Evolutionary conservation across 30 jellyfish, hydroid and myxozoan genomes (phyloP).

Genomic region (Pelagia noctiluca): DNA sequence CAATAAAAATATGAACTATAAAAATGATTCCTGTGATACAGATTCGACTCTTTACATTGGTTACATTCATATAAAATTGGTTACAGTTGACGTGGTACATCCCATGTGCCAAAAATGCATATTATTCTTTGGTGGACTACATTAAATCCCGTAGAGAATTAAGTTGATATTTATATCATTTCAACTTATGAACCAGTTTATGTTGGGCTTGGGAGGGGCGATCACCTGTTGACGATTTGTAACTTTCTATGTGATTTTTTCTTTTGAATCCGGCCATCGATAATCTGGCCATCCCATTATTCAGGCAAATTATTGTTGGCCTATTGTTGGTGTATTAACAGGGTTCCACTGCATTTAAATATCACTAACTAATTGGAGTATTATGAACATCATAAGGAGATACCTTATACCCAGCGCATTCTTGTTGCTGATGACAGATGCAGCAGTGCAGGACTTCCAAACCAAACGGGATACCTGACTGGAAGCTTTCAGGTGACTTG

Average conservation of each 20-base stretch:
- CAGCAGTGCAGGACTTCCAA: constrained; percentile 38
- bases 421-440: constrained; percentile 24
- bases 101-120: too few species aligned
- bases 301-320: background rate
- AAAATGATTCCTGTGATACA: too few species aligned
- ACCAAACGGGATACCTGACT: constrained; percentile 43
- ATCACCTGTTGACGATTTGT: background rate
- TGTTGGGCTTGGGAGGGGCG: too few species aligned
- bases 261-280: too few species aligned
- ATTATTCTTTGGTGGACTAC: too few species aligned
- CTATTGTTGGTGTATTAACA: background rate
- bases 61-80: too few species aligned
- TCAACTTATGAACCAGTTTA: too few species aligned
- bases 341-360: background rate
- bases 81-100: too few species aligned
- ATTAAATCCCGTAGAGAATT: too few species aligned
- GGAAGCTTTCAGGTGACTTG: constrained; percentile 30
- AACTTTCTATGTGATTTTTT: background rate
- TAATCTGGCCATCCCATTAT: background rate
- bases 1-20: too few species aligned
- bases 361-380: background rate
- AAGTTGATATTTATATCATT: too few species aligned
- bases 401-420: constrained; percentile 30
- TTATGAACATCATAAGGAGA: background rate
- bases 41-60: too few species aligned